A percentile compares a stretch with the other conserved stretches of the same genome.
Conservation (phyloP, 2,888 invertebrate genomes). For the Limnephilus auricula region DNA sequence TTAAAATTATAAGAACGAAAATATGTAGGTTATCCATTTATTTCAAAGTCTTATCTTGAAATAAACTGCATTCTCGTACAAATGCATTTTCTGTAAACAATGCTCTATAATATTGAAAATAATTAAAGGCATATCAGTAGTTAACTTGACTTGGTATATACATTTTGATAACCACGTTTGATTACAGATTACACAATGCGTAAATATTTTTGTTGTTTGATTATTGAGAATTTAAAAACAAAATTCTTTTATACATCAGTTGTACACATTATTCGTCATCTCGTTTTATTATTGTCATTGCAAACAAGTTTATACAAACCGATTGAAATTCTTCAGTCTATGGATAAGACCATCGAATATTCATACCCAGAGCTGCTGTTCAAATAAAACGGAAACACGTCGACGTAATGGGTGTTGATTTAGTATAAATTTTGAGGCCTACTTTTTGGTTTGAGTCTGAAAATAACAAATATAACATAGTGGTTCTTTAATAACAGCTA, state of each 20-base stretch:
- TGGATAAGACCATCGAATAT: not conserved
- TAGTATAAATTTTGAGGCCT: not conserved
- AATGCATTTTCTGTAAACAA: not conserved
- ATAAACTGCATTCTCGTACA: not conserved
- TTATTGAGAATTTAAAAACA: not conserved
- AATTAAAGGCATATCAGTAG: not conserved
- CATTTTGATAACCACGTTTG: not conserved
- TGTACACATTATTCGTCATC: not conserved
- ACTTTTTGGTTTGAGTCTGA: not conserved
- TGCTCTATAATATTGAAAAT: not conserved
- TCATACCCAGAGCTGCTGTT: not conserved
- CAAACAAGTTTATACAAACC: not conserved
- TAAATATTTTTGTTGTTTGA: not conserved
- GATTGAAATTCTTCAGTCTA: not conserved
- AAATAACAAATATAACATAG: too few relatives aligned
- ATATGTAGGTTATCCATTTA: not conserved
- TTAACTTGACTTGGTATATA: not conserved
- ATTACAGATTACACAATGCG: not conserved
- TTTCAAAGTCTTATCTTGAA: not conserved
- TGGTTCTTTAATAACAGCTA: too few relatives aligned
- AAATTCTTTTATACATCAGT: not conserved
- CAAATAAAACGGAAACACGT: not conserved
- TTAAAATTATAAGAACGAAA: not conserved
- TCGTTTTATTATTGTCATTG: too few relatives aligned
- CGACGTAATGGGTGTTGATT: not conserved